phyloP scores from a whole-genome alignment of 2,888 invertebrate genomes.

The Strigamia crassipes region DNA sequence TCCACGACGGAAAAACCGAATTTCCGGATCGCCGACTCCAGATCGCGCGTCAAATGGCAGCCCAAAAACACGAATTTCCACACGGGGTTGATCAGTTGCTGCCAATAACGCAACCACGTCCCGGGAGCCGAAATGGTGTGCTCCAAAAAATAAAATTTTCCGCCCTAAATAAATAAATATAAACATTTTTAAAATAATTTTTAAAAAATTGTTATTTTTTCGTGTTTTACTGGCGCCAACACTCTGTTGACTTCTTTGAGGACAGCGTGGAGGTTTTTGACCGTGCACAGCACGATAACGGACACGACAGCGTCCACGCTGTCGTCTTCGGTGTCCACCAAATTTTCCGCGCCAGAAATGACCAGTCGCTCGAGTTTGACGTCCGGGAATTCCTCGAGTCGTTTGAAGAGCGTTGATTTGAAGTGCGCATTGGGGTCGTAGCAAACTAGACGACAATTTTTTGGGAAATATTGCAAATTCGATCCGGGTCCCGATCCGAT shows the following conservation, averaged over 20 bases:
- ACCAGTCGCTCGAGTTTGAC: constrained; percentile 45
- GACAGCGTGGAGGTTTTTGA: constrained; percentile 31
- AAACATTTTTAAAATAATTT: too few relatives aligned
- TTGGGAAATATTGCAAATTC: constrained; percentile 48
- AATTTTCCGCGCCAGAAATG: constrained; percentile 44
- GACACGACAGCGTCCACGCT: constrained; percentile 49
- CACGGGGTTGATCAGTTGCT: not conserved
- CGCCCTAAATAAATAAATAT: constrained; percentile 2
- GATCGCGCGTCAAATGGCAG: not conserved
- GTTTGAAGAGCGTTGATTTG: constrained; percentile 23
- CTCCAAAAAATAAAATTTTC: constrained; percentile 39
- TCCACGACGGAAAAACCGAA: constrained; percentile 13
- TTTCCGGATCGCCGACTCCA: not conserved
- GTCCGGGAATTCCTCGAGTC: constrained; percentile 21
- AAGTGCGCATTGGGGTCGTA: constrained; percentile 49
- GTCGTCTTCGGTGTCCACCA: constrained; percentile 39
- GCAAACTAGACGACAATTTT: constrained; percentile 43
- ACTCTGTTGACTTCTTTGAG: constrained; percentile 47
- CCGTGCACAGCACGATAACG: constrained; percentile 46
- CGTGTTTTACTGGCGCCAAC: constrained; percentile 45
- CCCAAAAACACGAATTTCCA: not conserved
- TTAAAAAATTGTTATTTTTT: too few relatives aligned
- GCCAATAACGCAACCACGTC: not conserved
- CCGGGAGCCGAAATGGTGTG: not conserved
- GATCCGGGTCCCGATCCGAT: constrained; percentile 48